Conservation (phyloP, 2,888 invertebrate genomes). For the Eilema griseolum region DNA sequence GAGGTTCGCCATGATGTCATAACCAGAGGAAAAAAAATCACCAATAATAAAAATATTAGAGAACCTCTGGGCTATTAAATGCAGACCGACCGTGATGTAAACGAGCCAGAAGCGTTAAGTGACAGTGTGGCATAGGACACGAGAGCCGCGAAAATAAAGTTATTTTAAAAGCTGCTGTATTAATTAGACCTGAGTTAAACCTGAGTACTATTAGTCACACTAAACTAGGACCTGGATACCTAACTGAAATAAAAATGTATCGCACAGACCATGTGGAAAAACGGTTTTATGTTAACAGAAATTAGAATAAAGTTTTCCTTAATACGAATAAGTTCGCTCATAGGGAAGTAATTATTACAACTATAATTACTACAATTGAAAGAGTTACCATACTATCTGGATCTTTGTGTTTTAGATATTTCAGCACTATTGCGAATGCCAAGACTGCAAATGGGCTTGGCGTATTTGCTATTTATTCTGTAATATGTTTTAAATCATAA, state of each 20-base stretch:
- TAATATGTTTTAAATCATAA: no score
- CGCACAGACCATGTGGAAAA: not conserved
- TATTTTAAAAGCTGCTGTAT: not conserved
- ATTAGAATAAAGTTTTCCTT: not conserved
- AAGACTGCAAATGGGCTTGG: no score
- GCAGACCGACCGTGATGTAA: constrained; percentile 84
- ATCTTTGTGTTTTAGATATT: no score
- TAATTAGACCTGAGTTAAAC: no score
- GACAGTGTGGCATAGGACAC: constrained; percentile 39
- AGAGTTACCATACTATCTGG: no score
- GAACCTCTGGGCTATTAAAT: constrained; percentile 82
- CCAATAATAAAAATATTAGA: constrained; percentile 86
- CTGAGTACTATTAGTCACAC: not conserved
- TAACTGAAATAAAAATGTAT: not conserved
- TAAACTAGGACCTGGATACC: not conserved
- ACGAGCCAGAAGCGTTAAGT: constrained; percentile 64
- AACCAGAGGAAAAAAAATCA: constrained; percentile 72
- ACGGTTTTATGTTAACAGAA: not conserved
- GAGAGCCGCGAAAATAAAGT: constrained; percentile 40
- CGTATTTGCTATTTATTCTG: no score
- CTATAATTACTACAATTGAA: no score
- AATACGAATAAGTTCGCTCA: not conserved
- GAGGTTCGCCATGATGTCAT: constrained; percentile 71
- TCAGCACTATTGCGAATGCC: no score
- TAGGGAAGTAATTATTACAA: no score